Conservation (phyloP, 2,888 invertebrate genomes). For the Elaeidobius kamerunicus region DNA sequence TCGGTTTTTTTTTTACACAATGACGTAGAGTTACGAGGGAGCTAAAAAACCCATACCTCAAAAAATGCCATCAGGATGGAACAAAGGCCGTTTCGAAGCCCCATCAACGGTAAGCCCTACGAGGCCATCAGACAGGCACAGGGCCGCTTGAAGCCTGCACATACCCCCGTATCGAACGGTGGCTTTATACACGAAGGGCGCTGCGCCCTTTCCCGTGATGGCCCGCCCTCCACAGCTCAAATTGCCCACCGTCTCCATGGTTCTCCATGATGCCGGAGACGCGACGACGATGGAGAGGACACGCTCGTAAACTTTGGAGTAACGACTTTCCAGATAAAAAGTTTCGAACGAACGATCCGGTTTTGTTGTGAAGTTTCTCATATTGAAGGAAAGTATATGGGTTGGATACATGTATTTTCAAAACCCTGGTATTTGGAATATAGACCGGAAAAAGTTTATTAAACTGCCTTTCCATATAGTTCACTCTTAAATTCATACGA, state of each 20-base stretch:
- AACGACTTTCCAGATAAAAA: neutral
- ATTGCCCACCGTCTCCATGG: slow-evolving; percentile 26
- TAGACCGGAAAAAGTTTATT: too few species aligned
- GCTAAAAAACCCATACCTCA: too few species aligned
- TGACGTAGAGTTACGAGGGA: too few species aligned
- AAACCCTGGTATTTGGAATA: too few species aligned
- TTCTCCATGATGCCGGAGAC: slow-evolving; percentile 17
- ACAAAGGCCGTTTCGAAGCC: slow-evolving; percentile 1
- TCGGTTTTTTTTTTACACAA: too few species aligned
- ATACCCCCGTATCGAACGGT: slow-evolving; percentile 23
- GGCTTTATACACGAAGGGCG: slow-evolving; percentile 6
- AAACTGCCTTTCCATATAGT: too few species aligned
- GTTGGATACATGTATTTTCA: too few species aligned
- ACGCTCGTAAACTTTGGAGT: slow-evolving; percentile 8
- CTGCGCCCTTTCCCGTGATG: slow-evolving; percentile 25
- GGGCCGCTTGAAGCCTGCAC: slow-evolving; percentile 8
- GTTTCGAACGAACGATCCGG: too few species aligned
- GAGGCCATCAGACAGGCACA: slow-evolving; percentile 1
- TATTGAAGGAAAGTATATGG: too few species aligned
- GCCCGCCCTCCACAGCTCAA: slow-evolving; percentile 22
- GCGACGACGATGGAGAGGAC: slow-evolving; percentile 7
- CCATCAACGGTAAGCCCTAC: neutral
- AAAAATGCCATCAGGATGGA: too few species aligned
- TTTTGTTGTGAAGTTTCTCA: too few species aligned
- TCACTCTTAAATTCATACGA: too few species aligned